phyloP scores from a whole-genome alignment of 2,797 vertebrate genomes.

The Silurus lanzhouensis region DNA sequence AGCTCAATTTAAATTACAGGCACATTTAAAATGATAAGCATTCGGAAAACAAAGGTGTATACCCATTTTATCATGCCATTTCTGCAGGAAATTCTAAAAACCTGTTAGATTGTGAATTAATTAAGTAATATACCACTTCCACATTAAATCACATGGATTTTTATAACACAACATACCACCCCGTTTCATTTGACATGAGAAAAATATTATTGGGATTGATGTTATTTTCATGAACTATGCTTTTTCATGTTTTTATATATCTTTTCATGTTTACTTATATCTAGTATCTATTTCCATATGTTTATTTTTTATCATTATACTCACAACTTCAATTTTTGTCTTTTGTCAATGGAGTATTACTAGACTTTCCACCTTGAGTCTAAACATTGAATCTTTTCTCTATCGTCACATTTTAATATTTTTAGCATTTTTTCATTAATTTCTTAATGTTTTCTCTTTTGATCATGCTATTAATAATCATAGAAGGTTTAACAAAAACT shows the following conservation, averaged over 20 bases:
- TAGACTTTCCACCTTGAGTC: background rate
- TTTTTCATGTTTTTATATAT: background rate
- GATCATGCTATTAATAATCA: background rate
- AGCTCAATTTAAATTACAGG: background rate
- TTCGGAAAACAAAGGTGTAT: background rate
- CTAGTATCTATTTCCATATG: background rate
- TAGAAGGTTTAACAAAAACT: background rate
- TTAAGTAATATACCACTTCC: background rate
- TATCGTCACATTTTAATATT: background rate
- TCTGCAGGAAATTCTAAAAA: background rate
- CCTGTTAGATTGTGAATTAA: background rate
- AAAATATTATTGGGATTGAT: background rate
- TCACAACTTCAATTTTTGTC: too few relatives aligned
- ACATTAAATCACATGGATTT: background rate
- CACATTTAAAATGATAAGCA: constrained; percentile 3
- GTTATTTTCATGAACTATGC: background rate
- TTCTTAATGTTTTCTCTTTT: background rate
- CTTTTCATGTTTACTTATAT: background rate
- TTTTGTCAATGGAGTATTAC: background rate
- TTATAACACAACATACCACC: background rate
- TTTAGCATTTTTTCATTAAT: background rate
- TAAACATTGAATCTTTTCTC: too few relatives aligned
- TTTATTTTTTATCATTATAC: background rate
- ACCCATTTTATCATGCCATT: background rate
- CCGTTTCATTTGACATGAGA: background rate